Evolutionary conservation across 2,797 vertebrate genomes (phyloP), one percentile per base, ranked within the genome.

Genomic region (Malacoraja senta): DNA sequence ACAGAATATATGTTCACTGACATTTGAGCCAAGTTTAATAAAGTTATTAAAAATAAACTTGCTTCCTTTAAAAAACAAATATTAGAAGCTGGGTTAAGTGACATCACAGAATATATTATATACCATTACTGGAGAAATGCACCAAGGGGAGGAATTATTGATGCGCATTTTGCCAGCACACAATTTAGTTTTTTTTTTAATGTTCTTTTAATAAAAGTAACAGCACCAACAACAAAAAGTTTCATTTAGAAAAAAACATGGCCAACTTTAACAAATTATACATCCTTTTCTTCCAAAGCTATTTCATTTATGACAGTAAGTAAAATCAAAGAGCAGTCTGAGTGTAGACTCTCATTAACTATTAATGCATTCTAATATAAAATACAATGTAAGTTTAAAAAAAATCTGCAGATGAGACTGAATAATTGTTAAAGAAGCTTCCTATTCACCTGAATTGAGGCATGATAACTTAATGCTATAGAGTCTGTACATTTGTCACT

Each of bases 31-130:
- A 92, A 92, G 90, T 92, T 92, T 76, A 92, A 92, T 92, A 92
- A 92, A 72, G 72, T 92, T 92, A 92, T 92, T 92, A 92, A 92
- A 92, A 92, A 92, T 92, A 92, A 76, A 92, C 90, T 92, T 92
- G 90, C 90, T 76, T 92, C 90, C 90, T 92, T 91, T 92, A 44
- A 92, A 92, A 92, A 83, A 92, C 90, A 92, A 92, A 92, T 44
- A 92, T 74, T 29, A 74, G 90, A 92, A 92, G 44, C 68, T 38
- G 53, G 72, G 90, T 92, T 92, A 92, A 92, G 90, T 92, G 90
- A 76, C 90, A 92, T 92, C 90, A 92, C 90, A 92, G 90, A 92
- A 92, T 92, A 92, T 92, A 92, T 91, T 92, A 92, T 92, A 92
- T 92, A 92, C 72, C 72, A 92, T 72, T 53, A 72, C 68, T 76